Percentiles rank a stretch among this genome's conserved stretches.
These are phyloP conservation scores for Nephrotoma appendiculata DNA, from an alignment of 2,888 invertebrate species.

Conservation along the genomic window DNA sequence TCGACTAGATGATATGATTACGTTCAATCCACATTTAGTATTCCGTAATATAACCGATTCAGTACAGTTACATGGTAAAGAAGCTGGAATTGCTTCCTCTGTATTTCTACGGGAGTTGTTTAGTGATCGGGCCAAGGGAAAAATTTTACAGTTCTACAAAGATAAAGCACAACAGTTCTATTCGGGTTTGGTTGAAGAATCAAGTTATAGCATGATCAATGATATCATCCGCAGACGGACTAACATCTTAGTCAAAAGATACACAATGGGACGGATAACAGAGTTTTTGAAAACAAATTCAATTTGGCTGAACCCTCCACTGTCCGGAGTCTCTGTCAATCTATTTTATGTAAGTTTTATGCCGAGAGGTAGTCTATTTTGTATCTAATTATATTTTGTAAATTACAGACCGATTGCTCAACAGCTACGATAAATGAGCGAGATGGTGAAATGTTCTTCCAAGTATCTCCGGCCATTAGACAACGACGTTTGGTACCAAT, in stretches of 20 bases:
- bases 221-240: conserved; percentile 70
- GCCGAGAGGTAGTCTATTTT: not conserved
- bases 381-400: not conserved
- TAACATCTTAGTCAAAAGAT: conserved; percentile 62
- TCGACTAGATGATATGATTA: conserved; percentile 72
- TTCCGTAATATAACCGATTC: conserved; percentile 76
- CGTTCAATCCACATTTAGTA: conserved; percentile 78
- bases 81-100: conserved; percentile 61
- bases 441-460: conserved; percentile 77
- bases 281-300: conserved; percentile 63
- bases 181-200: conserved; percentile 73
- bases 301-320: conserved; percentile 56
- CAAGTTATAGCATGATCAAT: conserved; percentile 66
- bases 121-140: conserved; percentile 66
- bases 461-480: conserved; percentile 62
- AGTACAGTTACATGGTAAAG: conserved; percentile 48
- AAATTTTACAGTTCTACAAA: conserved; percentile 73
- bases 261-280: conserved; percentile 58
- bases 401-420: conserved; percentile 62
- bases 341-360: conserved; percentile 48
- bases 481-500: conserved; percentile 69
- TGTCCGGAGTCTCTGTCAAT: conserved; percentile 69
- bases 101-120: conserved; percentile 72
- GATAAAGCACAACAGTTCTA: conserved; percentile 78
- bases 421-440: conserved; percentile 58